phyloP scores from a whole-genome alignment of 2,113 vertebrate species.

The Hypanus sabinus region DNA sequence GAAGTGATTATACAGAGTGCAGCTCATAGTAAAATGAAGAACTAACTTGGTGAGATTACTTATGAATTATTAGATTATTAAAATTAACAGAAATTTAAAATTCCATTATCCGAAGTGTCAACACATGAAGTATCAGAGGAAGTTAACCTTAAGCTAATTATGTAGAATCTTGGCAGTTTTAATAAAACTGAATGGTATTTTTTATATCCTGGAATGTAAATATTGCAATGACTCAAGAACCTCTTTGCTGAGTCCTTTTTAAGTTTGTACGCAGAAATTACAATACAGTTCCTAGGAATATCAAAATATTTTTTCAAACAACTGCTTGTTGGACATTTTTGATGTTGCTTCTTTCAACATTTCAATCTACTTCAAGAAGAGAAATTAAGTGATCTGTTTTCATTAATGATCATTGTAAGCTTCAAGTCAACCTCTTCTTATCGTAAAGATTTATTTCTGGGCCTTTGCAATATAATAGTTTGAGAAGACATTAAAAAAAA shows the following conservation, averaged over 20 bases:
- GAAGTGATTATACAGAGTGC: too few relatives aligned
- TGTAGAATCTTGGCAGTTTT: not conserved
- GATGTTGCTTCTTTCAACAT: not conserved
- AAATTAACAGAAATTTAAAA: not conserved
- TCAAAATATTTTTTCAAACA: not conserved
- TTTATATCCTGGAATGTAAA: not conserved
- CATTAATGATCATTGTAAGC: not conserved
- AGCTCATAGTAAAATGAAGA: not conserved
- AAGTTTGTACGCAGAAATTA: not conserved
- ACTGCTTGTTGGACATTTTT: not conserved
- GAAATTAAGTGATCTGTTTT: slow-evolving; percentile 4
- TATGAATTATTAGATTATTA: not conserved
- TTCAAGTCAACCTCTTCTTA: not conserved
- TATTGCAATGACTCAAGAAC: not conserved
- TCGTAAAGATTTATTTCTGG: not conserved
- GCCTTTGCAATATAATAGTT: not conserved
- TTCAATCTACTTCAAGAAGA: not conserved
- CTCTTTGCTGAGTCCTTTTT: not conserved
- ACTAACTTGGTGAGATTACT: not conserved
- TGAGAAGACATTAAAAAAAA: not conserved
- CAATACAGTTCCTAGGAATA: not conserved
- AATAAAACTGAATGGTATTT: not conserved
- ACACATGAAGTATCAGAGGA: not conserved
- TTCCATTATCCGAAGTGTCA: not conserved
- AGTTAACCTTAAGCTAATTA: not conserved